Evolutionary conservation across 2,797 vertebrate species (phyloP), one percentile per base, ranked within the genome.

Genomic region (Malacoraja senta): DNA sequence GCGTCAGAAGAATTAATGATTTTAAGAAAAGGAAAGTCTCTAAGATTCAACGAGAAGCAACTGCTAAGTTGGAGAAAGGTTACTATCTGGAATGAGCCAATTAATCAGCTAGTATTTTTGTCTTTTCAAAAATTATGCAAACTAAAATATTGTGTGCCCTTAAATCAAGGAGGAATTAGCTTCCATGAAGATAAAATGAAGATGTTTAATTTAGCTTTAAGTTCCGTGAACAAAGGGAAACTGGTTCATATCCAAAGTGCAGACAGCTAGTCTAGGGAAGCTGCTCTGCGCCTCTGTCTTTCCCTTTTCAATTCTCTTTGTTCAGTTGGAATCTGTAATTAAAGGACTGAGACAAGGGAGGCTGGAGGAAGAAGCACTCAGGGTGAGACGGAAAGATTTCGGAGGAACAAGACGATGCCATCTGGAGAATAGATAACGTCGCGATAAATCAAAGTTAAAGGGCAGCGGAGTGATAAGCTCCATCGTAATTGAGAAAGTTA

Each of bases 51-150:
- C 74, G 17, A 53, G 35, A 74, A 91, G 24, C 68, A 44, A 17
- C 35, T 35, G 65, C 53, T 92, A 13, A 76, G 44, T 17, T 0
- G 32, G n/a, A 72, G 32, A 72, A 44, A 72, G 88, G 38, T 74
- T 44, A 92, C 90, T 74, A 9, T 74, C 90, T n/a, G 71, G n/a
- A 92, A 92, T 92, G 76, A 76, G 8, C 38, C 44, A 58, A 76
- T 92, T 92, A 58, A 76, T 92, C 72, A 29, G 26, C 12, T 29
- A 29, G 53, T 24, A 58, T 2, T 58, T 32, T 58, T 76, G 71
- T n/a, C 68, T 92, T 53, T 53, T 92, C 90, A 53, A 29, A 76
- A 17, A 12, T 92, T 58, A 15, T 13, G 21, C 38, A 29, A 53
- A n/a, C 44, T 29, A 58, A 88, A 92, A 92, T 74, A 92, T 76